A percentile compares a stretch with the other conserved stretches of the same genome.
These are phyloP conservation scores for Corynorhinus townsendii DNA, from an alignment of 2,113 vertebrate genomes.

Conservation along the genomic window DNA sequence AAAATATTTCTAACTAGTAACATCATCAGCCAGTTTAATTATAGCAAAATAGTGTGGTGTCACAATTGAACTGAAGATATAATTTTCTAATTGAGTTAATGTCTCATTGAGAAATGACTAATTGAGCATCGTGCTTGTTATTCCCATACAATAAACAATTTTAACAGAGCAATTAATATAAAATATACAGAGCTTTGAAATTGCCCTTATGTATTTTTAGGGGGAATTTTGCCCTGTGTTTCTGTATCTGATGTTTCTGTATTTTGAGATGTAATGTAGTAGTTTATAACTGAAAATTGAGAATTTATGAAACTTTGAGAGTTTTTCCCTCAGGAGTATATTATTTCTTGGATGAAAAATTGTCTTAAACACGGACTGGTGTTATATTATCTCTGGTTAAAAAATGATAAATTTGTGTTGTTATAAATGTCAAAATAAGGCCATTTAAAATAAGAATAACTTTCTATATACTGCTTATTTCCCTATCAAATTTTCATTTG, in stretches of 20 bases:
- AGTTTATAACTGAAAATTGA: background rate
- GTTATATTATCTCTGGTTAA: background rate
- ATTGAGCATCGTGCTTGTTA: background rate
- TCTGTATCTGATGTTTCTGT: background rate
- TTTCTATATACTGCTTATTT: background rate
- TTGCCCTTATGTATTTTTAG: background rate
- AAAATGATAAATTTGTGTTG: background rate
- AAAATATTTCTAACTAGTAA: background rate
- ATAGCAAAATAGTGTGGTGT: background rate
- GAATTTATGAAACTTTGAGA: background rate
- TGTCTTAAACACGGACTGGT: background rate
- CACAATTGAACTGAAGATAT: background rate
- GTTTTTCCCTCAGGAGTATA: background rate
- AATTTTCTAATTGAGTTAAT: background rate
- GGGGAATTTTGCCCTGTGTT: background rate
- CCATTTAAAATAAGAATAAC: background rate
- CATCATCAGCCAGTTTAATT: background rate
- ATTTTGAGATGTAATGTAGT: background rate
- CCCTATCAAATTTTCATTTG: background rate
- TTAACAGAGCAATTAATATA: background rate
- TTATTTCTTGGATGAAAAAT: constrained; percentile 28
- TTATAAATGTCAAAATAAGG: background rate
- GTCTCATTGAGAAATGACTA: background rate
- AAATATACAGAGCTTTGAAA: background rate
- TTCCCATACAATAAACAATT: background rate